phyloP scores from a whole-genome alignment of 1,140 invertebrate species.

The Neodiprion fabricii region DNA sequence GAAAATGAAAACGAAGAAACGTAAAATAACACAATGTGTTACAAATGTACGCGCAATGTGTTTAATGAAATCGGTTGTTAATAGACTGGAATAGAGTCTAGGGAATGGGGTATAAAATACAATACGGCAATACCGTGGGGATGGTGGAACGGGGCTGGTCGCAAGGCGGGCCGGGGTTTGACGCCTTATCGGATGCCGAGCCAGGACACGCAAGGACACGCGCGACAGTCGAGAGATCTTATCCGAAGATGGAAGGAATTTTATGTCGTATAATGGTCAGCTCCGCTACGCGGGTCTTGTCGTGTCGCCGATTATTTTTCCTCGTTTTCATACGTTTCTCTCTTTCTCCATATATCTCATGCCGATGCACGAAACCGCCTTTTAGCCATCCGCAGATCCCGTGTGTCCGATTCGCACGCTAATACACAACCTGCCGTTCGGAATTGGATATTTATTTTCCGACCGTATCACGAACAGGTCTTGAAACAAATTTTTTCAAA shows the following conservation, averaged over 20 bases:
- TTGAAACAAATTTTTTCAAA: too few relatives aligned
- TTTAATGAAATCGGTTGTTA: too few relatives aligned
- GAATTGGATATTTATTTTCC: too few relatives aligned
- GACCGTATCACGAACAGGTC: too few relatives aligned
- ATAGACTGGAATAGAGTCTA: background rate
- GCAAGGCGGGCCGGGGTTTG: constrained; percentile 43
- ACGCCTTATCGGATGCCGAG: constrained; percentile 56
- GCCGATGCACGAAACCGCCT: constrained; percentile 6
- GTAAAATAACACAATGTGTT: too few relatives aligned
- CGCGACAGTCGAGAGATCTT: constrained; percentile 43
- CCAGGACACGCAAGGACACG: constrained; percentile 56
- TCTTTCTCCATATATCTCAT: constrained; percentile 4
- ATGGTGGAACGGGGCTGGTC: constrained; percentile 7
- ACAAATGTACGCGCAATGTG: too few relatives aligned
- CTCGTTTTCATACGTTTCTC: constrained; percentile 16
- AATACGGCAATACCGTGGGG: background rate
- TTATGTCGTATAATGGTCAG: constrained; percentile 59
- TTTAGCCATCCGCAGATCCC: background rate
- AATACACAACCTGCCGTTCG: background rate
- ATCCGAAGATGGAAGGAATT: constrained; percentile 58
- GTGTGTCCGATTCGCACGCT: constrained; percentile 2
- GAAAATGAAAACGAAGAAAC: too few relatives aligned
- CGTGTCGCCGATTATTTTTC: background rate
- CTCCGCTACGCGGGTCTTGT: background rate
- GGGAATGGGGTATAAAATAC: background rate